A percentile compares a stretch with the other conserved stretches of the same genome.
Conservation (phyloP, 2,113 vertebrate genomes). For the Leucopsar rothschildi region DNA sequence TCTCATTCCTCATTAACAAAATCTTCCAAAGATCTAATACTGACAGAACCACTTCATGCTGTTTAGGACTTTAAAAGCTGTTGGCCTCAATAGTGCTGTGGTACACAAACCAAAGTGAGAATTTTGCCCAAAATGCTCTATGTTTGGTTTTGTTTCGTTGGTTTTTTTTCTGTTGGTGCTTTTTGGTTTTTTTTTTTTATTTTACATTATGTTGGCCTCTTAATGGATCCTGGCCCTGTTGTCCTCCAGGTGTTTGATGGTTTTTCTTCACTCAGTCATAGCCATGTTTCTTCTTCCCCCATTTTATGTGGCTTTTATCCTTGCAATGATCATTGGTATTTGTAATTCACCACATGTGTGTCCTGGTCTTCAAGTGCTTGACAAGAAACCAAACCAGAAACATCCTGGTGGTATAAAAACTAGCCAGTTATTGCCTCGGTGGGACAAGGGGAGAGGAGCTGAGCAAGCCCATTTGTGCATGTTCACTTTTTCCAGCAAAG, state of each 20-base stretch:
- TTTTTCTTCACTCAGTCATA: not conserved
- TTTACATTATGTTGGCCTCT: not conserved
- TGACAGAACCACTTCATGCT: fast-evolving
- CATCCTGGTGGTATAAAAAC: not conserved
- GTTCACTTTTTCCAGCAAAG: not conserved
- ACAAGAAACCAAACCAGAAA: not conserved
- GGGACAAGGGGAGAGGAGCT: not conserved
- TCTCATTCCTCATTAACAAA: not conserved
- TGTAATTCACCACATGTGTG: not conserved
- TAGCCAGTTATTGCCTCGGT: not conserved
- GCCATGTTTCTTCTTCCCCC: not conserved
- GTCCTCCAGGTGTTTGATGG: not conserved
- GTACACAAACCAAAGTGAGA: not conserved
- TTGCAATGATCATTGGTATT: not conserved
- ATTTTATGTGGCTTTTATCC: not conserved
- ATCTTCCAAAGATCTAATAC: not conserved
- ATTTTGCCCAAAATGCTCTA: not conserved
- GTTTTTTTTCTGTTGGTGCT: not conserved
- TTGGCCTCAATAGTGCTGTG: not conserved
- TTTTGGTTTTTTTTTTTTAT: no score
- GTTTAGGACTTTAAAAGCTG: not conserved
- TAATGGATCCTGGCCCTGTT: not conserved
- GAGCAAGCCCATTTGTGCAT: not conserved
- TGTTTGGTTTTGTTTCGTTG: not conserved
- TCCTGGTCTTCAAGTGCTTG: not conserved